phyloP scores from a whole-genome alignment of 2,888 invertebrate genomes.

The Pterobdella sp. region DNA sequence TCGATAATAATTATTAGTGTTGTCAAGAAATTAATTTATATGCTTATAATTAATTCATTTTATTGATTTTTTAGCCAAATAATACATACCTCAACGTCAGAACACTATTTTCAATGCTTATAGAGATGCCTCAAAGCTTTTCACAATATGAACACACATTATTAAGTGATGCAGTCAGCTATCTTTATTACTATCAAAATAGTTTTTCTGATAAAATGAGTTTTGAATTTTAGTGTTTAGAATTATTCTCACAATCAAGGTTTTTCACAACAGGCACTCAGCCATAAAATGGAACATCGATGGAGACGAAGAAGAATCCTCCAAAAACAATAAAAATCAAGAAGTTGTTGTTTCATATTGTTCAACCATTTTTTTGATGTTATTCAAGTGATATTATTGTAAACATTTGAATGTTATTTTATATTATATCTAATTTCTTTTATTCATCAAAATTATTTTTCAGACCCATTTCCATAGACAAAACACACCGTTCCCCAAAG shows the following conservation, averaged over 20 bases:
- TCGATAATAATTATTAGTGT: background rate
- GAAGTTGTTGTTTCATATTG: background rate
- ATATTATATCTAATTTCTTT: background rate
- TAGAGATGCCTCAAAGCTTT: too few relatives aligned
- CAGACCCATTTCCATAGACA: constrained; percentile 58
- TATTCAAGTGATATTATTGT: background rate
- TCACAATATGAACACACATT: too few relatives aligned
- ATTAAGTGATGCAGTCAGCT: too few relatives aligned
- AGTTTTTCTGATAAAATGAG: too few relatives aligned
- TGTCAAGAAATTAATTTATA: too few relatives aligned
- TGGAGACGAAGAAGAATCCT: background rate
- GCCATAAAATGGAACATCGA: background rate
- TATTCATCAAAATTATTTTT: background rate
- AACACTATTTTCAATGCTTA: too few relatives aligned
- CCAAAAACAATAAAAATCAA: background rate
- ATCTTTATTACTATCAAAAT: too few relatives aligned
- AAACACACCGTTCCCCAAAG: constrained; percentile 93
- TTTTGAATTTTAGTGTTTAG: background rate
- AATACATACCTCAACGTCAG: too few relatives aligned
- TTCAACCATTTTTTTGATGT: background rate
- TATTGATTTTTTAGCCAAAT: too few relatives aligned
- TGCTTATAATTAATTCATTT: too few relatives aligned
- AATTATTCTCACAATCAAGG: too few relatives aligned
- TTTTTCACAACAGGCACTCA: too few relatives aligned
- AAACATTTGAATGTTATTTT: background rate